phyloP scores from a whole-genome alignment of 2,113 vertebrate species.

The Glareola pratincola region DNA sequence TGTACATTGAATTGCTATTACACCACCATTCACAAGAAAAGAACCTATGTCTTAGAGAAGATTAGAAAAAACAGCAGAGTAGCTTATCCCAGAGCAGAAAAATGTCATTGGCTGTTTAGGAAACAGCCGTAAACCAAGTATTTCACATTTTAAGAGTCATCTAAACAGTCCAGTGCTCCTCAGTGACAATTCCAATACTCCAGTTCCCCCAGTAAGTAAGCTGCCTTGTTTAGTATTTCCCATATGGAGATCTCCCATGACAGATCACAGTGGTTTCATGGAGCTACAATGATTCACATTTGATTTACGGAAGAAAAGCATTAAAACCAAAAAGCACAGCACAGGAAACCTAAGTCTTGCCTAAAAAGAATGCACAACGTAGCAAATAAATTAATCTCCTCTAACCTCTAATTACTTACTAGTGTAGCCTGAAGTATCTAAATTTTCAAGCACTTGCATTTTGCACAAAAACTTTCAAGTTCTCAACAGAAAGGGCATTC shows the following conservation, averaged over 20 bases:
- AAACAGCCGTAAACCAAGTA: background rate
- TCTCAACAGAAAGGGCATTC: background rate
- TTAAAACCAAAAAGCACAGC: background rate
- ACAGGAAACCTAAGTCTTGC: background rate
- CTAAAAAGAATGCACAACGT: background rate
- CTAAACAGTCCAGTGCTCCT: background rate
- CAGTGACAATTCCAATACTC: background rate
- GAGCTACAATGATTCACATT: background rate
- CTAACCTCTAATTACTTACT: background rate
- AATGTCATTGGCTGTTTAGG: background rate
- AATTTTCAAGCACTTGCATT: background rate
- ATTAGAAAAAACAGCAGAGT: background rate
- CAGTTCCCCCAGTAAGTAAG: background rate
- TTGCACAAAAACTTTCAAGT: background rate
- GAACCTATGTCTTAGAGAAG: background rate
- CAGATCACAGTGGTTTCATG: background rate
- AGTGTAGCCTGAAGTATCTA: background rate
- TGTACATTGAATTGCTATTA: background rate
- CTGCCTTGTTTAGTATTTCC: background rate
- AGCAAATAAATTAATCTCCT: background rate
- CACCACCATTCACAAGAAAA: background rate
- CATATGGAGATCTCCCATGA: background rate
- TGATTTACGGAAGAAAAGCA: background rate
- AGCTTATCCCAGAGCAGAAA: background rate
- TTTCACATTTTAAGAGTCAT: background rate